A percentile compares a stretch with the other conserved stretches of the same genome.
Conservation (phyloP, 1,140 invertebrate genomes). For the Nephila pilipes region DNA sequence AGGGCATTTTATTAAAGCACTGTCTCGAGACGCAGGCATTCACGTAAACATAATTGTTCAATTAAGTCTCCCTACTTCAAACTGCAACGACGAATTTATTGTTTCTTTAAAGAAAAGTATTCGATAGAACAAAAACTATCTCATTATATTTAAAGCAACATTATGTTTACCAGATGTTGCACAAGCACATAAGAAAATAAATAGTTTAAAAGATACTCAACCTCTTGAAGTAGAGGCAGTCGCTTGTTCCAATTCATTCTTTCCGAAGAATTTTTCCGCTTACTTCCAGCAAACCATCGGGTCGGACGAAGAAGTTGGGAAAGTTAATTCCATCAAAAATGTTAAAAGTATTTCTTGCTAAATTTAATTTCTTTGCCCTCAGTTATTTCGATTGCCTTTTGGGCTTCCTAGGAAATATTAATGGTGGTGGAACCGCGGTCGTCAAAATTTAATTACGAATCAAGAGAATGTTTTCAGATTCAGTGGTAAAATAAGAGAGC, state of each 20-base stretch:
- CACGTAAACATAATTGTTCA: background rate
- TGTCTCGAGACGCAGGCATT: background rate
- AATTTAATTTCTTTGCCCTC: conserved; percentile 38
- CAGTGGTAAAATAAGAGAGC: conserved; percentile 23
- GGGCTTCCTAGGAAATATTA: conserved; percentile 16
- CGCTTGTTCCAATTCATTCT: background rate
- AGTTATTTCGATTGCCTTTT: conserved; percentile 37
- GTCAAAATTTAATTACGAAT: conserved; percentile 42
- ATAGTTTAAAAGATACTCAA: background rate
- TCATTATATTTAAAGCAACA: conserved; percentile 6
- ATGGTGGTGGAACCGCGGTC: background rate
- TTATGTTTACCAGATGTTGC: conserved; percentile 10
- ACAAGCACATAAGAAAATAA: background rate
- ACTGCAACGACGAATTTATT: background rate
- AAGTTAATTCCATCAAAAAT: conserved; percentile 40
- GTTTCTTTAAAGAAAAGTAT: background rate
- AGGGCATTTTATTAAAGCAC: no score
- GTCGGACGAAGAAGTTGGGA: background rate
- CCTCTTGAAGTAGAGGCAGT: background rate
- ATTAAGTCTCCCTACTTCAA: background rate
- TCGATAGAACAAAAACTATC: background rate
- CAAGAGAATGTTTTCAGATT: background rate
- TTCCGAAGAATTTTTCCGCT: background rate
- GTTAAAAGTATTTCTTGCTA: conserved; percentile 32
- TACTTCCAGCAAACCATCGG: background rate